These are phyloP conservation scores for Chelidonichthys spinosus DNA, from an alignment of 2,797 vertebrate species.

Conservation along the genomic window DNA sequence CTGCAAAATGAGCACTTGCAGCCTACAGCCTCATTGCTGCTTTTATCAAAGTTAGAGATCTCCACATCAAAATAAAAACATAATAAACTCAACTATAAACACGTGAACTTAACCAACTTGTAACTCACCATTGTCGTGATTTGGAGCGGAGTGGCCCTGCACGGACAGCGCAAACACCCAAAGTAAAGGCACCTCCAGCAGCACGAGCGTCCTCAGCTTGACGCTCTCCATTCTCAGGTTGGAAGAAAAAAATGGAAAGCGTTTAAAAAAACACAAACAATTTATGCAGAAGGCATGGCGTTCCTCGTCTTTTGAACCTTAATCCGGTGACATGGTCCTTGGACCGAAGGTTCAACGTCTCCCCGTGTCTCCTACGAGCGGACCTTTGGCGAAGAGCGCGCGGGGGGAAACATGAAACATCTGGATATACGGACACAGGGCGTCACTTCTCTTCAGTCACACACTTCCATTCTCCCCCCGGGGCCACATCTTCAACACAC, in stretches of 20 bases:
- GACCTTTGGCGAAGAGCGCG: slow-evolving; percentile 51
- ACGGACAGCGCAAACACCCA: slow-evolving; percentile 56
- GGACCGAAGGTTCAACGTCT: background rate
- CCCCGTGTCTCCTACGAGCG: slow-evolving; percentile 24
- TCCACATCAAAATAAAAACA: background rate
- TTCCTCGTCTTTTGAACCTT: slow-evolving; percentile 3
- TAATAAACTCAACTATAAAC: background rate
- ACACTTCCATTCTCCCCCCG: slow-evolving; percentile 38
- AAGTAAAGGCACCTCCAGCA: slow-evolving; percentile 68
- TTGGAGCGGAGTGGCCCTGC: slow-evolving; percentile 41
- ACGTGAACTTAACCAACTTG: background rate
- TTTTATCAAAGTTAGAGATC: background rate
- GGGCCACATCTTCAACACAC: slow-evolving; percentile 37
- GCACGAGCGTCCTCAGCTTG: slow-evolving; percentile 51
- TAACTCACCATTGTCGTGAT: slow-evolving; percentile 73
- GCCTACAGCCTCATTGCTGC: background rate
- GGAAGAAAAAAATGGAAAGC: background rate
- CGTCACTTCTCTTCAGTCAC: slow-evolving; percentile 67
- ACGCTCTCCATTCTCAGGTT: slow-evolving; percentile 71
- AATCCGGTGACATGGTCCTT: slow-evolving; percentile 13
- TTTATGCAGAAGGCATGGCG: slow-evolving; percentile 14
- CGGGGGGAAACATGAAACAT: slow-evolving; percentile 79
- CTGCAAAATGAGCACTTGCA: background rate
- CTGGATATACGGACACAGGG: slow-evolving; percentile 76
- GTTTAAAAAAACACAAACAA: slow-evolving; percentile 14